These are phyloP conservation scores for Rousettus leschenaultii DNA, from an alignment of 2,113 vertebrate genomes.

Conservation along the genomic window DNA sequence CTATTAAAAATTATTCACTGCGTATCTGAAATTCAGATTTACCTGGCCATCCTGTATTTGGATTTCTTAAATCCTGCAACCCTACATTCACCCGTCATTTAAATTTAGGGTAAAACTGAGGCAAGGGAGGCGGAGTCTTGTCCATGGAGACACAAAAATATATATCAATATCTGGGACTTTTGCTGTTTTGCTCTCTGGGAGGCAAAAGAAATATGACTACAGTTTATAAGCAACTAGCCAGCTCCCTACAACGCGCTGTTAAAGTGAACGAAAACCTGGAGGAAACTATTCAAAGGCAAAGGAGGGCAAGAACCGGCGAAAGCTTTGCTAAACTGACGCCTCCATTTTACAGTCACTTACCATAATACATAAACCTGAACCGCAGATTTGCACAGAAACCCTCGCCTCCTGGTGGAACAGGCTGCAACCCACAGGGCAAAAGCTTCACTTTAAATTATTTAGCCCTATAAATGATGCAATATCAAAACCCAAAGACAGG, in stretches of 20 bases:
- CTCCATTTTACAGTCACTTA: not conserved
- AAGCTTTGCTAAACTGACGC: not conserved
- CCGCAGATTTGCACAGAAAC: not conserved
- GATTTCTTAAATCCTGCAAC: not conserved
- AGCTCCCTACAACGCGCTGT: not conserved
- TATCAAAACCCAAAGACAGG: not conserved
- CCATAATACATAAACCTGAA: slow-evolving; percentile 27
- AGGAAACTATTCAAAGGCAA: slow-evolving; percentile 24
- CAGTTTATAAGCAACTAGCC: not conserved
- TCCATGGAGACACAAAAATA: not conserved
- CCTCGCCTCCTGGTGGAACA: not conserved
- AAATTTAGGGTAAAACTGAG: not conserved
- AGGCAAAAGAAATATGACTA: not conserved
- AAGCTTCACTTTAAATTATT: slow-evolving; percentile 28
- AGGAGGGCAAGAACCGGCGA: not conserved
- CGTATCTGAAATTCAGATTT: not conserved
- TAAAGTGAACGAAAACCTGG: not conserved
- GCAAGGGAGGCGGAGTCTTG: not conserved
- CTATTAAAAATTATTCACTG: no score
- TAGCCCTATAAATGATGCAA: not conserved
- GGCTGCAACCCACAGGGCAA: not conserved
- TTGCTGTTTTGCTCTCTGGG: not conserved
- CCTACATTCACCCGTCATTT: not conserved
- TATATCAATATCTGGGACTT: not conserved
- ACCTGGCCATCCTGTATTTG: not conserved